These are phyloP conservation scores for Actinia equina DNA, from an alignment of 64 coral and sea anemone species.

Conservation along the genomic window DNA sequence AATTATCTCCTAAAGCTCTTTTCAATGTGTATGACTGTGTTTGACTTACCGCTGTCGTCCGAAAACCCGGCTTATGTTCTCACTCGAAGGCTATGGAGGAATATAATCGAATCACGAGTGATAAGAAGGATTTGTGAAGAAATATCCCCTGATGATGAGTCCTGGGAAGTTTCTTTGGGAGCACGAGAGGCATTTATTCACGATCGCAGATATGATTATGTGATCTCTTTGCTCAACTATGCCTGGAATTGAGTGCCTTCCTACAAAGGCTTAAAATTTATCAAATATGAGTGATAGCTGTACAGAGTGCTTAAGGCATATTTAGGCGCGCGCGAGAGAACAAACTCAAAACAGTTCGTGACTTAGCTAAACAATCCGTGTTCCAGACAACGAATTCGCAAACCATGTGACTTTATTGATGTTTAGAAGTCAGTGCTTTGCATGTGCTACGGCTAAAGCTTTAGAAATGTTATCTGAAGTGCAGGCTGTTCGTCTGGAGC, in stretches of 20 bases:
- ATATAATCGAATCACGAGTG: constrained; percentile 6
- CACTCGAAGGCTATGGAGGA: not conserved
- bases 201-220: constrained; percentile 18
- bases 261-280: constrained; percentile 9
- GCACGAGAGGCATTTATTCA: not conserved
- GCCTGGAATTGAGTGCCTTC: constrained; percentile 8
- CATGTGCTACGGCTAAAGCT: not conserved
- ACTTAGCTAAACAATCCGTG: not conserved
- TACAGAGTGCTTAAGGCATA: not conserved
- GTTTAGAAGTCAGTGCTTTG: not conserved
- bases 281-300: constrained; percentile 13
- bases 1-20: constrained; percentile 21
- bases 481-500: not conserved
- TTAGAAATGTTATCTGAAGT: not conserved
- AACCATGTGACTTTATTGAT: not conserved
- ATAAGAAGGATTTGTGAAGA: not conserved
- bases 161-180: not conserved
- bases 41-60: constrained; percentile 16
- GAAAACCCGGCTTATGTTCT: constrained; percentile 13
- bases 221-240: constrained; percentile 1
- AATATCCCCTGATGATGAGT: not conserved
- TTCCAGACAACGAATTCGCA: not conserved
- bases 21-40: constrained; percentile 21
- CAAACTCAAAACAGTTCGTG: not conserved
- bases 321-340: not conserved